Percentiles rank a stretch among this genome's conserved stretches.
phyloP scores from a whole-genome alignment of 92 coral and sea anemone species.

The Muricea muricata region DNA sequence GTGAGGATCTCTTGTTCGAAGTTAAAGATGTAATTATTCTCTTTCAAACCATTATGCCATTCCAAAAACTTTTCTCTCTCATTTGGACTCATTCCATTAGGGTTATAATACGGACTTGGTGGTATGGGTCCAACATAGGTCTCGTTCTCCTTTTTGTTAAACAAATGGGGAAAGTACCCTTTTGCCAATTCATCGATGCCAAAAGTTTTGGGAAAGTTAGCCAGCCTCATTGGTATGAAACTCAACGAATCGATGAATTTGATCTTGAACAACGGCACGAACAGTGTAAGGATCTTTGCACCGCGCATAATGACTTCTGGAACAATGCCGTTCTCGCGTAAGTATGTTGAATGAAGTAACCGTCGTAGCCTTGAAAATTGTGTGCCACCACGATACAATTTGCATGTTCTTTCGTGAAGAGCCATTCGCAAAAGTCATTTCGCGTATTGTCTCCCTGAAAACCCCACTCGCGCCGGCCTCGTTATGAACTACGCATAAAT shows the following conservation, averaged over 20 bases:
- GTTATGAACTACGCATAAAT: too few species aligned
- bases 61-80: too few species aligned
- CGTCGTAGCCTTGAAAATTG: neutral
- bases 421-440: neutral
- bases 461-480: too few species aligned
- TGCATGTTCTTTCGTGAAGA: neutral
- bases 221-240: constrained; percentile 3
- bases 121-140: constrained; percentile 33
- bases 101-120: neutral
- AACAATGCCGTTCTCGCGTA: neutral
- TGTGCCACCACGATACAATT: neutral
- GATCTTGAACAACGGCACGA: too few species aligned
- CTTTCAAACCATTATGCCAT: too few species aligned
- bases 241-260: too few species aligned
- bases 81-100: neutral
- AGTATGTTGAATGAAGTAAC: neutral
- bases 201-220: neutral
- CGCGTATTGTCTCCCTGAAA: too few species aligned
- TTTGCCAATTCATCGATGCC: constrained; percentile 35
- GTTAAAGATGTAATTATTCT: too few species aligned
- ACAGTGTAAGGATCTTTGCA: neutral
- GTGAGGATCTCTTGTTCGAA: too few species aligned
- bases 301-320: neutral
- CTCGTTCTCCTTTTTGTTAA: neutral
- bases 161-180: constrained; percentile 9